phyloP scores from a whole-genome alignment of 2,113 vertebrate genomes.

The Tylochromis polylepis region DNA sequence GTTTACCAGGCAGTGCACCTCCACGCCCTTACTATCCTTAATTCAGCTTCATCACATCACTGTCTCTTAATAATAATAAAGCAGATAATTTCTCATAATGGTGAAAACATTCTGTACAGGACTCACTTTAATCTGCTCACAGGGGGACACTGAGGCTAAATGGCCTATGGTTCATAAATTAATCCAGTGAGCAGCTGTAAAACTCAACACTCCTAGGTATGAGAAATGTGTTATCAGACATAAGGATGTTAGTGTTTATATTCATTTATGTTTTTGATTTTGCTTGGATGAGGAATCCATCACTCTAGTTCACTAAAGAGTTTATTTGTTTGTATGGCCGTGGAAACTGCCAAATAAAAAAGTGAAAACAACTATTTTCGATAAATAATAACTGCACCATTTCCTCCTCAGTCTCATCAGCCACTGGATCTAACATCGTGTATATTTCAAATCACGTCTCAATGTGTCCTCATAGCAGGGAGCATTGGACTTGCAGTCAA shows the following conservation, averaged over 20 bases:
- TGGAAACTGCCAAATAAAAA: neutral
- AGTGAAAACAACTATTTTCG: neutral
- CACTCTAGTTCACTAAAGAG: neutral
- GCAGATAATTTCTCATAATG: neutral
- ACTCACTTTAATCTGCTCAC: neutral
- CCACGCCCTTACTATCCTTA: neutral
- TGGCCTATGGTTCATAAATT: neutral
- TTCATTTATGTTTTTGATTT: neutral
- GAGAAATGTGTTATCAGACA: neutral
- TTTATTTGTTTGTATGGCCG: neutral
- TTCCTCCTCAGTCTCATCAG: neutral
- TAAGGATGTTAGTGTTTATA: neutral
- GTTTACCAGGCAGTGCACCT: neutral
- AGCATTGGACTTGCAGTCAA: neutral
- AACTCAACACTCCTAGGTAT: neutral
- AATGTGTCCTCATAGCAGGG: slow-evolving; percentile 17
- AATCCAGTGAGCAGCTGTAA: slow-evolving; percentile 14
- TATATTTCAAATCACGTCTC: slow-evolving; percentile 12
- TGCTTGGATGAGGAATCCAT: neutral
- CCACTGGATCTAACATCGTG: neutral
- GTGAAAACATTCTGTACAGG: neutral
- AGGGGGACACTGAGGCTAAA: neutral
- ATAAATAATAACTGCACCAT: neutral
- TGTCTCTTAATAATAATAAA: neutral
- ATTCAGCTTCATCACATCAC: neutral